These are phyloP conservation scores for Sinonovacula constricta DNA, from an alignment of 1,140 invertebrate species.

Conservation along the genomic window DNA sequence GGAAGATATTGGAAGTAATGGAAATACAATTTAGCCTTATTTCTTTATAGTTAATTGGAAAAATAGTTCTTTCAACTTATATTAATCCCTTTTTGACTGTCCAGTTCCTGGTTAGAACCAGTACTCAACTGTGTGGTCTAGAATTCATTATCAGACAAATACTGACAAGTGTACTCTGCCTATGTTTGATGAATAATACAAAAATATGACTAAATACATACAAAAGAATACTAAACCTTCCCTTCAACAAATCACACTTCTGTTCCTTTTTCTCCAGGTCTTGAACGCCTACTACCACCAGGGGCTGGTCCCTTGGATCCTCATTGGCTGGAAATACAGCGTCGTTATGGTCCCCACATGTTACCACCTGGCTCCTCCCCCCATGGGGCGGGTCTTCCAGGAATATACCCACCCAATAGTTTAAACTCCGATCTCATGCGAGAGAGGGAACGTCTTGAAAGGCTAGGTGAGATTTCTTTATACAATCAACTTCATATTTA, in stretches of 20 bases:
- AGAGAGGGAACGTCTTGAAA: slow-evolving; percentile 90
- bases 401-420: slow-evolving; percentile 81
- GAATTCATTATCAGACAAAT: too few relatives aligned
- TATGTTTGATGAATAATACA: too few relatives aligned
- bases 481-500: too few relatives aligned
- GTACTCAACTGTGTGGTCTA: too few relatives aligned
- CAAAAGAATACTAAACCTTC: background rate
- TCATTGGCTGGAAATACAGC: slow-evolving; percentile 94
- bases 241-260: background rate
- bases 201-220: too few relatives aligned
- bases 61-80: too few relatives aligned
- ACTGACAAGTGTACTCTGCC: too few relatives aligned
- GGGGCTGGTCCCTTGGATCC: slow-evolving; percentile 85
- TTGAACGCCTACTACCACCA: slow-evolving; percentile 70
- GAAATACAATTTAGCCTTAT: too few relatives aligned
- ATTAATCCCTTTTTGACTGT: too few relatives aligned
- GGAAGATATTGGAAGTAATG: too few relatives aligned
- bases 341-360: slow-evolving; percentile 81
- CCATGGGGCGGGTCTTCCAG: slow-evolving; percentile 76
- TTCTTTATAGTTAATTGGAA: too few relatives aligned
- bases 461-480: slow-evolving; percentile 75
- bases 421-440: slow-evolving; percentile 84
- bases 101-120: too few relatives aligned
- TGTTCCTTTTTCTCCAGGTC: slow-evolving; percentile 64
- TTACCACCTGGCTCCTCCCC: slow-evolving; percentile 44